phyloP scores from a whole-genome alignment of 2,113 vertebrate species.

The Otolemur garnettii region DNA sequence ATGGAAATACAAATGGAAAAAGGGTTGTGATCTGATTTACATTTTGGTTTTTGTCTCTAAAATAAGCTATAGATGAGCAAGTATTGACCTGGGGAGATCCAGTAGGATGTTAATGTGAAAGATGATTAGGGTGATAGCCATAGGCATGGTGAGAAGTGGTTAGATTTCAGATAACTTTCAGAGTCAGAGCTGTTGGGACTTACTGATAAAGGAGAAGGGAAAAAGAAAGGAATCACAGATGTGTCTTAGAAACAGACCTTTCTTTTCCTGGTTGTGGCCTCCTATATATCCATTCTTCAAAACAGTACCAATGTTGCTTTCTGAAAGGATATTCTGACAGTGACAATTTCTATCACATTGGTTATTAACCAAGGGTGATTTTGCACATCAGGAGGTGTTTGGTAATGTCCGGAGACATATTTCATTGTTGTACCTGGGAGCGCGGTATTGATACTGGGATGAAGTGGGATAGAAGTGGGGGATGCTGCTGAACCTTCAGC shows the following conservation, averaged over 20 bases:
- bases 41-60: slow-evolving; percentile 35
- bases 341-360: not conserved
- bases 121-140: not conserved
- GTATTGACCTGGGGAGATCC: not conserved
- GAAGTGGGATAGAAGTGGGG: not conserved
- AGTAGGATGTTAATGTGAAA: not conserved
- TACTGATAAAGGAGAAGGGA: not conserved
- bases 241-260: not conserved
- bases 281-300: not conserved
- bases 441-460: not conserved
- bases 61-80: not conserved
- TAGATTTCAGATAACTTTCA: not conserved
- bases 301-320: not conserved
- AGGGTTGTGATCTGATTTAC: not conserved
- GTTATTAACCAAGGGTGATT: not conserved
- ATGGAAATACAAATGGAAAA: not conserved
- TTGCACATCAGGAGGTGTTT: not conserved
- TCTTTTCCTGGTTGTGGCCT: not conserved
- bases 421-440: not conserved
- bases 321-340: not conserved
- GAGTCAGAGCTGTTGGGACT: not conserved
- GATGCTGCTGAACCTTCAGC: not conserved
- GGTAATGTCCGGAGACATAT: not conserved
- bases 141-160: not conserved
- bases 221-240: not conserved